Evolutionary conservation across 2,113 vertebrate genomes (phyloP).

Genomic region (Gavia stellata): DNA sequence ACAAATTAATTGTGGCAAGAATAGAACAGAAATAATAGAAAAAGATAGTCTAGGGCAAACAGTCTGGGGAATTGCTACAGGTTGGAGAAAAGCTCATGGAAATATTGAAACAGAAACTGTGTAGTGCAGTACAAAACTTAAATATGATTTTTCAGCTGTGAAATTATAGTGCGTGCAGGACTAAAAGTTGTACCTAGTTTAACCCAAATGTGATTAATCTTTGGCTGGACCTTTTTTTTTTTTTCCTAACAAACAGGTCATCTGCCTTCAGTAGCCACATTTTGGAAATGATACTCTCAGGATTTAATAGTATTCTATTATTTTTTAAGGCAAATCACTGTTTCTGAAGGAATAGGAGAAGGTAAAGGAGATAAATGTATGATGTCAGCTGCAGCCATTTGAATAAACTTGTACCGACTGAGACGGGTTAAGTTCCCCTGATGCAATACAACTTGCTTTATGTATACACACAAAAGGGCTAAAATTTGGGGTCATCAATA

Average conservation of each 20-base stretch:
- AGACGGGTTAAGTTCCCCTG: not conserved
- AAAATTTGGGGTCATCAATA: not conserved
- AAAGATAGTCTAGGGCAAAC: not conserved
- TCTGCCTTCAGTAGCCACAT: not conserved
- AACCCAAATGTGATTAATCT: not conserved
- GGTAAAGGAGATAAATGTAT: not conserved
- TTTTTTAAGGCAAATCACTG: not conserved
- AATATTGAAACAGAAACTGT: not conserved
- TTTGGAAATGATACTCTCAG: not conserved
- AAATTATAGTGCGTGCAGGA: not conserved
- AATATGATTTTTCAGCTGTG: not conserved
- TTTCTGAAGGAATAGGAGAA: not conserved
- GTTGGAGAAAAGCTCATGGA: not conserved
- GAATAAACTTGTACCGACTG: not conserved
- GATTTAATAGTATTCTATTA: not conserved
- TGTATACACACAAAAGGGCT: not conserved
- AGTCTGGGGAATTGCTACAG: not conserved
- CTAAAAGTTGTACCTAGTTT: not conserved
- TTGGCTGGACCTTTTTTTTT: not conserved
- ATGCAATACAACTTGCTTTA: not conserved
- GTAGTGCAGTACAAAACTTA: not conserved
- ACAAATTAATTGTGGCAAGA: not conserved
- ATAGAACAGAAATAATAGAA: not conserved
- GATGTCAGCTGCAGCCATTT: not conserved
- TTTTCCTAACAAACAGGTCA: not conserved